These are phyloP conservation scores for Tetragonula clypearis DNA, from an alignment of 1,140 invertebrate species.

Conservation along the genomic window DNA sequence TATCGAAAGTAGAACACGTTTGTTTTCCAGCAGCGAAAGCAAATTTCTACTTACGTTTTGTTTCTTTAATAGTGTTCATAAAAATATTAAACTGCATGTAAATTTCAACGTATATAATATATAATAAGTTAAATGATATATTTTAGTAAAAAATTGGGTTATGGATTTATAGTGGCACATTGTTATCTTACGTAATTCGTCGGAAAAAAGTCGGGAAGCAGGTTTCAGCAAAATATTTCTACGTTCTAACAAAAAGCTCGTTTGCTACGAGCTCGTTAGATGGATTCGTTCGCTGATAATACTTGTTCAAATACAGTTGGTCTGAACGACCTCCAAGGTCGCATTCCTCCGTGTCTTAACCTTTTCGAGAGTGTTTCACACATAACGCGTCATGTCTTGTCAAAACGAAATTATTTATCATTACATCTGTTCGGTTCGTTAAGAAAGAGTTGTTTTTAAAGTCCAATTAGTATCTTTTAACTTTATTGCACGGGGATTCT, in stretches of 20 bases:
- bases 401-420: not conserved
- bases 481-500: too few species aligned
- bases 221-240: not conserved
- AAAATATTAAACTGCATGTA: too few species aligned
- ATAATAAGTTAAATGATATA: not conserved
- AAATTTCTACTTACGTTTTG: too few species aligned
- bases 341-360: constrained; percentile 10
- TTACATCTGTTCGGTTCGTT: not conserved
- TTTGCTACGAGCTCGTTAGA: constrained; percentile 25
- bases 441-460: not conserved
- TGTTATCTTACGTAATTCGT: not conserved
- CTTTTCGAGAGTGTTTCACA: constrained; percentile 23
- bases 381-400: not conserved
- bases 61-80: too few species aligned
- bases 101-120: too few species aligned
- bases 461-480: not conserved
- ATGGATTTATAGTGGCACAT: not conserved
- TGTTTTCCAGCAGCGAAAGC: too few species aligned
- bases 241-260: not conserved
- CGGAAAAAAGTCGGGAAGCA: not conserved
- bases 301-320: constrained; percentile 39
- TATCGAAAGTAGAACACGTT: too few species aligned
- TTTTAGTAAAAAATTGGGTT: not conserved
- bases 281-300: constrained; percentile 29
- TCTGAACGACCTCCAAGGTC: constrained; percentile 40